Conservation (phyloP, 2,113 vertebrate species). For the Cygnus atratus region DNA sequence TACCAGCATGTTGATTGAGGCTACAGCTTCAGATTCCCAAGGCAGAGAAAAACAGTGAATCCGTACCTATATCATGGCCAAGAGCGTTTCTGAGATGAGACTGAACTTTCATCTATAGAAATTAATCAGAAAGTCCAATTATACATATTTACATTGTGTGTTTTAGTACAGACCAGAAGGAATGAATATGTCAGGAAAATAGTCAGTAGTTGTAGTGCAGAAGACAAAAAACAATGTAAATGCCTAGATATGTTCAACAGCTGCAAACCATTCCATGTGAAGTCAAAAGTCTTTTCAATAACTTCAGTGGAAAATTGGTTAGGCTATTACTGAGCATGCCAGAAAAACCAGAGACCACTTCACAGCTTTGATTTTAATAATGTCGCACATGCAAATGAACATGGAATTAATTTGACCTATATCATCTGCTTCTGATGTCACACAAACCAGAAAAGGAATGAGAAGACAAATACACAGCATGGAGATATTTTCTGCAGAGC, state of each 20-base stretch:
- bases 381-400: not conserved
- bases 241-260: not conserved
- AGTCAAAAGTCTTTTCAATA: not conserved
- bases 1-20: not conserved
- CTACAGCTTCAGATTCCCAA: not conserved
- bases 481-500: not conserved
- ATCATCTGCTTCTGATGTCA: not conserved
- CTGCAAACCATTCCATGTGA: not conserved
- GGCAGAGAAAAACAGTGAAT: not conserved
- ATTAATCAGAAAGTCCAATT: not conserved
- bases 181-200: not conserved
- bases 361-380: not conserved
- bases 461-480: not conserved
- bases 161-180: not conserved
- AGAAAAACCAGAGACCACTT: not conserved
- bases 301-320: not conserved
- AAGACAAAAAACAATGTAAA: not conserved
- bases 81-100: not conserved
- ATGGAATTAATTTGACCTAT: not conserved
- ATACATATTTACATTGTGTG: not conserved
- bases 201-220: not conserved
- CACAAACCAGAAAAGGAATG: not conserved
- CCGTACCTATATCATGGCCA: not conserved
- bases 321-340: not conserved
- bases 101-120: not conserved